These are phyloP conservation scores for Hydropotes inermis DNA, from an alignment of 2,113 vertebrate genomes.

Conservation along the genomic window DNA sequence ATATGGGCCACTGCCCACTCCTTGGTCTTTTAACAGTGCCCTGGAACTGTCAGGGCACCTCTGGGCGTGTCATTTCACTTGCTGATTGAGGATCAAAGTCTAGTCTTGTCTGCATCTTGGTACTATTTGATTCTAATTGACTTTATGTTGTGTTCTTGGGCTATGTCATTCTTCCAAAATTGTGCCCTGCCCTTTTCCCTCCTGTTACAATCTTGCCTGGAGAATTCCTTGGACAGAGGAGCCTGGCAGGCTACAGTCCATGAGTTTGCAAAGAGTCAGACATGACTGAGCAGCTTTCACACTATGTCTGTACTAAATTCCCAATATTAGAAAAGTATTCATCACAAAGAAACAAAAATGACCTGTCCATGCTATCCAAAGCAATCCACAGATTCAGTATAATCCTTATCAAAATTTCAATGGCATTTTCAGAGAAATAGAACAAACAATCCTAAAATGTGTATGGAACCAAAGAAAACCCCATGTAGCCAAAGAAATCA, in stretches of 20 bases:
- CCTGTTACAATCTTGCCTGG: not conserved
- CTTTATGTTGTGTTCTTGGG: not conserved
- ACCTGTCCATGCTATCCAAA: not conserved
- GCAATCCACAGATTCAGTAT: not conserved
- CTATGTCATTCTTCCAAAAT: not conserved
- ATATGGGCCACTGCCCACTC: not conserved
- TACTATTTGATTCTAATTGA: not conserved
- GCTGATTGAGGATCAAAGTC: not conserved
- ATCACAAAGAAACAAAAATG: constrained; percentile 37
- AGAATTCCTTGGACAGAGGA: not conserved
- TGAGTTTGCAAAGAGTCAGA: not conserved
- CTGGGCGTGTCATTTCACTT: not conserved
- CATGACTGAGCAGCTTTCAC: not conserved
- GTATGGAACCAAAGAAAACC: not conserved
- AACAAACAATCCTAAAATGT: not conserved
- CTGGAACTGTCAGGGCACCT: not conserved
- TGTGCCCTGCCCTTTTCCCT: not conserved
- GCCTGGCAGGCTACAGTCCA: not conserved
- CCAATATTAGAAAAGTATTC: constrained; percentile 23
- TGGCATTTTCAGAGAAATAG: not conserved
- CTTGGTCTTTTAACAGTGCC: not conserved
- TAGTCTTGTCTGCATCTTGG: not conserved
- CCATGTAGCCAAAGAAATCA: not conserved
- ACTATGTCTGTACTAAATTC: constrained; percentile 38
- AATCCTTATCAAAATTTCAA: not conserved